Evolutionary conservation across 2,888 invertebrate species (phyloP), one percentile per base, ranked within the genome.

Genomic region (Netelia virgata): DNA sequence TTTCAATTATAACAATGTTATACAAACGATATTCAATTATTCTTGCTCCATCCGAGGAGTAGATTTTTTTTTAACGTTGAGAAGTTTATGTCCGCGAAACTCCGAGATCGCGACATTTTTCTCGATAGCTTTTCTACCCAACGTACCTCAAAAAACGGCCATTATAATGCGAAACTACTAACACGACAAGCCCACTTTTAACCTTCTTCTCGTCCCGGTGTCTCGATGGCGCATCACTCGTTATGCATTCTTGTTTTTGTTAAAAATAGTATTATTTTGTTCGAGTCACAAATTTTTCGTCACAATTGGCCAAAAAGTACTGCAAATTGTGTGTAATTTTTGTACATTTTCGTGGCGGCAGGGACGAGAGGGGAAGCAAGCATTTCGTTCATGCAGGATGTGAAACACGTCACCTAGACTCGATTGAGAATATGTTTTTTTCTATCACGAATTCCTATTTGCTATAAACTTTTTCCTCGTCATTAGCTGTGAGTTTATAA

Each of bases 1-100:
- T 85, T 87, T 87, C 87, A 86, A 86, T 85, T 85, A 74, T 82
- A 53, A 47, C 78, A 68, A 61, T 72, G 59, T 82, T 75, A 68
- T 69, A 70, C 66, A 36, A 53, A 47, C 57, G 47, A 50, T 57
- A 11, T 14, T 79, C 72, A 28, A 57, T 72, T 72, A 57, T 66
- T 66, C 66, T 6, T 41, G 3, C 23, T 18, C 11, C 23, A 50
- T 28, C 16, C 47, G 11, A 36, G 6, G 36, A 36, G 43, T 10
- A n/a, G 11, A 75, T 76, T 61, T 80, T 72, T 80, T 80, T 23
- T 61, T 50, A 41, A n/a, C 41, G 5, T 16, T 47, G 47, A 66
- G 53, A 74, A n/a, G 16, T 63, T 53, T 14, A 20, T 50, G 50
- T 53, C 9, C 36, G 47, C 50, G 20, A 6, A 10, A 23, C 61